Conservation (phyloP, 2,888 invertebrate genomes). For the Ptilodon capucinus region DNA sequence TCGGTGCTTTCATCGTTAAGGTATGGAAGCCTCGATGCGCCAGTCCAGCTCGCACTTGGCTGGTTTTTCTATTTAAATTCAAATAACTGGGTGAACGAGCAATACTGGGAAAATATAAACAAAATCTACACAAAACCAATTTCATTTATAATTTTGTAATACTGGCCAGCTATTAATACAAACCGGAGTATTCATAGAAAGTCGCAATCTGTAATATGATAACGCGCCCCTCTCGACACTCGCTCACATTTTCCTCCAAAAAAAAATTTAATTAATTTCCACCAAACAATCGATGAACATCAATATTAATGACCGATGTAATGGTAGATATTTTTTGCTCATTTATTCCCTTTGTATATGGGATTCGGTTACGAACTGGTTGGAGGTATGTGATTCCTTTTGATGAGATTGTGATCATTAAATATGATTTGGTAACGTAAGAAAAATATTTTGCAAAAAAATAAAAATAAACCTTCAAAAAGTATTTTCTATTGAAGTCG, state of each 20-base stretch:
- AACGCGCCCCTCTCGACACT: slow-evolving; percentile 55
- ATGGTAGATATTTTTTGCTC: slow-evolving; percentile 40
- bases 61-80: too few relatives aligned
- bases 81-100: too few relatives aligned
- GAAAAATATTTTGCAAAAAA: too few relatives aligned
- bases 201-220: slow-evolving; percentile 75
- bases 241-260: slow-evolving; percentile 50
- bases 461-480: too few relatives aligned
- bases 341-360: slow-evolving; percentile 28
- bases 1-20: too few relatives aligned
- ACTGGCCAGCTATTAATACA: slow-evolving; percentile 68
- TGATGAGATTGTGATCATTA: not conserved
- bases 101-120: slow-evolving; percentile 39
- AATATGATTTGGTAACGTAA: too few relatives aligned
- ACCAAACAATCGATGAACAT: slow-evolving; percentile 65
- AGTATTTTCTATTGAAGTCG: too few relatives aligned
- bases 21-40: too few relatives aligned
- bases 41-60: too few relatives aligned
- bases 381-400: not conserved
- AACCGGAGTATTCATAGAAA: slow-evolving; percentile 51
- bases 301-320: slow-evolving; percentile 55
- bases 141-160: slow-evolving; percentile 57
- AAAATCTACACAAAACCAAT: slow-evolving; percentile 30
- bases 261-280: slow-evolving; percentile 75
- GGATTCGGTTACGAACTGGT: slow-evolving; percentile 7